Base-by-base conservation (phyloP, 2,888 invertebrate species). In the Drosophila mettleri region DNA sequence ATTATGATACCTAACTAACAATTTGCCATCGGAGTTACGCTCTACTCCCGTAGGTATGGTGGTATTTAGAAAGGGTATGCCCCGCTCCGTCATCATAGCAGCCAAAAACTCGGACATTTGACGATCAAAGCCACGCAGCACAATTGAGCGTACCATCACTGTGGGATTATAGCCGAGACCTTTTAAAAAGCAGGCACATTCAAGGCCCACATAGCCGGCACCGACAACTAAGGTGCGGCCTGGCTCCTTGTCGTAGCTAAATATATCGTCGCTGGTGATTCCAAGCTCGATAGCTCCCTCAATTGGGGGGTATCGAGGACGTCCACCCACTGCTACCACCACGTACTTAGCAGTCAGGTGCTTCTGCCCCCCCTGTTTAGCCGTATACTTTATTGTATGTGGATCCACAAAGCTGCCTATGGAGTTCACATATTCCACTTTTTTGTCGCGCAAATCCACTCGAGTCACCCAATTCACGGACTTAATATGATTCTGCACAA, bases 391-490 rank as follows among this genome's bases (percentile, higher is more conserved):
- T 9, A 98, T 91, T 0, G 96, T 97, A 88, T 97, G 94, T 0
- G 94, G 90, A 89, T 97, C 96, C 81, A 95, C 94, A 88, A 98
- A 96, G 70, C 94, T 94, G 18, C 95, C 96, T 81, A 94, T 93
- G 0, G 95, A 97, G 91, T 98, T 98, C 16, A 97, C 94, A 87
- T 98, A 98, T 53, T 97, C 96, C 5, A 98, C 96, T 92, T 96
- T 95, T 95, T 97, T 97, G 89, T 97, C 97, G 79, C 97, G 94
- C 46, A 98, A 94, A 90, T 97, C 96, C 1, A 98, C 98, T 59
- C 98, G 94, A 27, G 98, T 98, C 20, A 97, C 97, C 98, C 98
- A 98, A 92, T 98, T 98, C 6, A 98, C 96, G 2, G 98, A 98
- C 89, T 97, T 97, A 59, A 98, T 95, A 92, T 98, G 97, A 92